Conservation (phyloP, 2,113 vertebrate genomes). For the Anolis carolinensis region DNA sequence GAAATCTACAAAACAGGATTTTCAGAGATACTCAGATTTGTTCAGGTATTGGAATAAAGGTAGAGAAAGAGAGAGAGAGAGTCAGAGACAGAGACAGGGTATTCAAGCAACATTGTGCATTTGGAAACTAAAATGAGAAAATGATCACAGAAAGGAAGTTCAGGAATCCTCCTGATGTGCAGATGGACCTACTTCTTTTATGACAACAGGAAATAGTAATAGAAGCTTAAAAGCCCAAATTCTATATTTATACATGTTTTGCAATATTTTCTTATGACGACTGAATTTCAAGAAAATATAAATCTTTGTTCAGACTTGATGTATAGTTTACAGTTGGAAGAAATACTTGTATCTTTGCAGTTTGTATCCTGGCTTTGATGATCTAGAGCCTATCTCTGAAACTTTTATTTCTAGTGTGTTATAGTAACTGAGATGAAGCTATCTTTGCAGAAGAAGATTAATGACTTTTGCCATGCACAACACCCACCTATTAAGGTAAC, state of each 20-base stretch:
- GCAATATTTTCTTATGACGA: background rate
- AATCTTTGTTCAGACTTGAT: background rate
- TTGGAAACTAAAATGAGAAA: background rate
- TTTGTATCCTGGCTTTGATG: too few species aligned
- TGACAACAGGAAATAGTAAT: background rate
- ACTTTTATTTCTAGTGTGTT: constrained; percentile 85
- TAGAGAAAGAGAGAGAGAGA: too few species aligned
- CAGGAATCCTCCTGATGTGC: background rate
- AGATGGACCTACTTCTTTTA: background rate
- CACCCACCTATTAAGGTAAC: constrained; percentile 91
- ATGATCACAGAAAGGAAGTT: background rate
- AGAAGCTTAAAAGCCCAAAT: background rate
- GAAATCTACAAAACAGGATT: too few species aligned
- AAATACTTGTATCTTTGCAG: background rate
- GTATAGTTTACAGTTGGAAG: constrained; percentile 1
- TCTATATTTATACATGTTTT: background rate
- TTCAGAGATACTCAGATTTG: too few species aligned
- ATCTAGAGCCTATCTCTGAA: constrained; percentile 47
- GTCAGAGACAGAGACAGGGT: background rate
- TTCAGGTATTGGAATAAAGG: background rate
- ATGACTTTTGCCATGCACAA: constrained; percentile 90
- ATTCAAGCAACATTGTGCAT: background rate
- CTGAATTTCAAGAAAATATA: background rate
- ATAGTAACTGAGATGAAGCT: constrained; percentile 90
- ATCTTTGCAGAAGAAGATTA: constrained; percentile 87